Conservation (phyloP, 1,140 invertebrate genomes). For the Drosophila funebris region DNA sequence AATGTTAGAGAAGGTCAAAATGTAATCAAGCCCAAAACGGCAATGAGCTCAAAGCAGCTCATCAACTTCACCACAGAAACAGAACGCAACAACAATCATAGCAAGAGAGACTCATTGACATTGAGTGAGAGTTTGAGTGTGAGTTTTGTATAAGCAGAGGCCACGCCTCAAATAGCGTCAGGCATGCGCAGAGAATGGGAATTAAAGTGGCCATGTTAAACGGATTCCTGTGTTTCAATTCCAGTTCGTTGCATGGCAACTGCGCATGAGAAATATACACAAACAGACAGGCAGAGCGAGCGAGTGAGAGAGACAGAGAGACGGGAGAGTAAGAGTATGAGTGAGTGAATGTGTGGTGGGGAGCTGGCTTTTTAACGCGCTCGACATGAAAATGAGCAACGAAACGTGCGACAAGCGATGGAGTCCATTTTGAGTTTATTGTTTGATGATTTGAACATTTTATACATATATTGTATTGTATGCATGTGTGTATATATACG, state of each 20-base stretch:
- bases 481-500: constrained; percentile 22
- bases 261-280: constrained; percentile 34
- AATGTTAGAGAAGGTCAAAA: constrained; percentile 69
- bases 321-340: not conserved
- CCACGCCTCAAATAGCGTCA: constrained; percentile 46
- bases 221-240: constrained; percentile 38
- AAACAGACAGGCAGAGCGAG: not conserved
- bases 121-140: constrained; percentile 41
- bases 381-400: constrained; percentile 83
- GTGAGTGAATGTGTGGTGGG: constrained; percentile 31
- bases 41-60: constrained; percentile 40
- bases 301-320: constrained; percentile 9
- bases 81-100: not conserved
- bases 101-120: not conserved
- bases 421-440: constrained; percentile 84
- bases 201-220: constrained; percentile 57
- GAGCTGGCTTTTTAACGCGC: constrained; percentile 71
- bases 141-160: not conserved
- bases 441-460: constrained; percentile 84
- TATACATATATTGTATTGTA: constrained; percentile 56
- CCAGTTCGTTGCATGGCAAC: constrained; percentile 52
- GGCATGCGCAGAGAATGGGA: constrained; percentile 57
- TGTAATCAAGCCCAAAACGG: constrained; percentile 59
- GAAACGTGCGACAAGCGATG: constrained; percentile 80
- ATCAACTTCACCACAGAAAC: constrained; percentile 59